Base-by-base conservation (phyloP, 2,797 vertebrate species). In the Astyanax mexicanus region DNA sequence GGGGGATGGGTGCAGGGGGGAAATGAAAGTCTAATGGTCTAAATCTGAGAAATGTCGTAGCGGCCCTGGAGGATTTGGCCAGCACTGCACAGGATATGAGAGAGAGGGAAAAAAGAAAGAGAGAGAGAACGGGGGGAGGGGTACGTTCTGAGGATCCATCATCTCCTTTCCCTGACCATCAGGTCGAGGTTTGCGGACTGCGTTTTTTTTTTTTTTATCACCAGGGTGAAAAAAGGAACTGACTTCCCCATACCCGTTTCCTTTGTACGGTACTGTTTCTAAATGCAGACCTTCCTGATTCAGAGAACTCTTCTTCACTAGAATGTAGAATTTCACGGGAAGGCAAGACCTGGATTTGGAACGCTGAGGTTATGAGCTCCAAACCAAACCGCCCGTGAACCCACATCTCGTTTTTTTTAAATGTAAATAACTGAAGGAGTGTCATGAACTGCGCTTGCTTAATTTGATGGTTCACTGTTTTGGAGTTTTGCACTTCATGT, bases 21-120 rank as follows among this genome's bases (percentile, higher is more conserved):
- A 82, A 85, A 85, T 85, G 83, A 81, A 84, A 86, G 83, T 83
- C 80, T 83, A 84, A 86, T 85, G 86, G 85, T 83, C 84, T 88
- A 85, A 87, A 84, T 87, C 78, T 88, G 80, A 77, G 87, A 87
- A 83, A 73, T 81, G 81, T 77, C 77, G 62, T 76, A 51, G 51
- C 61, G 81, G 87, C 82, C 83, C 81, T 86, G 77, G 65, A 84
- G 38, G 82, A 84, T 79, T 73, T 80, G 80, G 84, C 84, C 86
- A 79, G 62, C 12, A 15, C 51, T 35, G n/a, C 37, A 67, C 62
- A 57, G 72, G 72, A 74, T 74, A 74, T 74, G 72, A 74, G 37
- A 49, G 6, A 13, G 57, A 42, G 19, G 29, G 61, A 10, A 10
- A 7, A 27, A 6, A 17, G 13, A 29, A 25, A 27, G 52, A 21